Evolutionary conservation across 2,888 invertebrate species (phyloP).

Genomic region (Onthophagus sagittarius): DNA sequence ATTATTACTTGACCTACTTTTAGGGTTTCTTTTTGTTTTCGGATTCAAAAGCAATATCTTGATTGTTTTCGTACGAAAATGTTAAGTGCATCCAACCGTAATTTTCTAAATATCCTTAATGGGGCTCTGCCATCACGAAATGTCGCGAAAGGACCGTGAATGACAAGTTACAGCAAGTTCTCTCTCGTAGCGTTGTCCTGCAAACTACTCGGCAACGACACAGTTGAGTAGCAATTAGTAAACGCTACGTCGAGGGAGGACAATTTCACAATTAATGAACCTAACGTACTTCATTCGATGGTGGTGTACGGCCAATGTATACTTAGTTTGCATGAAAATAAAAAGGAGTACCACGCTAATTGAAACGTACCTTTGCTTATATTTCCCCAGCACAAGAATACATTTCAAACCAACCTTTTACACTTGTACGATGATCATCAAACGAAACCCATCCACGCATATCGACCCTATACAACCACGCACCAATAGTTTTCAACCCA

Average conservation of each 20-base stretch:
- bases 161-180: not conserved
- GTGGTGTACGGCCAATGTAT: not conserved
- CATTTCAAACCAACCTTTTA: not conserved
- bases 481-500: not conserved
- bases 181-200: not conserved
- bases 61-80: not conserved
- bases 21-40: not conserved
- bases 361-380: not conserved
- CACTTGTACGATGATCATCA: not conserved
- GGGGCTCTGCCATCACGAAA: not conserved
- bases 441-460: not conserved
- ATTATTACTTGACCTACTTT: not conserved
- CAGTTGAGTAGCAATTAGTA: not conserved
- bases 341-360: not conserved
- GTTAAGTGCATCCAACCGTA: not conserved
- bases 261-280: not conserved
- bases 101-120: not conserved
- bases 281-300: not conserved
- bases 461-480: not conserved
- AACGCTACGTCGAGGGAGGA: not conserved
- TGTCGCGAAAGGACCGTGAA: not conserved
- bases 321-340: not conserved
- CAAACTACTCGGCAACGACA: not conserved
- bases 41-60: not conserved
- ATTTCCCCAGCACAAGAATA: not conserved